These are phyloP conservation scores for Salvelinus namaycush DNA, from an alignment of 2,113 vertebrate species.

Conservation along the genomic window DNA sequence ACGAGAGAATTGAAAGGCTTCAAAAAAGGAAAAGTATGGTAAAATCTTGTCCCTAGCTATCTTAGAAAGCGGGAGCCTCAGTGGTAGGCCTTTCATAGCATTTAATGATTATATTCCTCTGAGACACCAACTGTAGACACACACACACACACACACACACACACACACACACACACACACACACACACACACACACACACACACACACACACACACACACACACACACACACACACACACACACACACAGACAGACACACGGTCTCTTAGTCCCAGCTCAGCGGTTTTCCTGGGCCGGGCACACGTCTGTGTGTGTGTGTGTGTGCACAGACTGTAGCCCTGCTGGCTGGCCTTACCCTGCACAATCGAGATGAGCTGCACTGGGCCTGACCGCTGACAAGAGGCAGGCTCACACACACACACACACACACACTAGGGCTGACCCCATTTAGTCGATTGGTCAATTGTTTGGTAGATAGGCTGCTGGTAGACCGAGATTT, in stretches of 20 bases:
- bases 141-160: conserved; percentile 21
- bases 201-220: conserved; percentile 12
- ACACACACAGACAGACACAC: conserved; percentile 14
- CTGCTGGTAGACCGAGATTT: no score
- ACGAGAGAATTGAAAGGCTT: background rate
- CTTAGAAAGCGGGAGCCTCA: conserved; percentile 48
- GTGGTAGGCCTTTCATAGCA: background rate
- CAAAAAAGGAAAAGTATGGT: conserved; percentile 34
- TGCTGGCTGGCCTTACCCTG: background rate
- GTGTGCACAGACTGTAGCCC: background rate
- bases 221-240: conserved; percentile 17
- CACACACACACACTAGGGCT: conserved; percentile 19
- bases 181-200: conserved; percentile 19
- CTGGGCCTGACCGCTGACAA: conserved; percentile 29
- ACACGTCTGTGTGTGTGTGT: conserved; percentile 11
- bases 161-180: conserved; percentile 10
- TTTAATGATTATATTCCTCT: background rate
- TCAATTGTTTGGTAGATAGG: no score
- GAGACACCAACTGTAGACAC: background rate
- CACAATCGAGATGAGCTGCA: conserved; percentile 29
- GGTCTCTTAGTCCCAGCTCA: conserved; percentile 41
- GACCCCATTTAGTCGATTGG: no score
- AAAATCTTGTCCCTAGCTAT: conserved; percentile 39
- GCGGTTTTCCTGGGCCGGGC: conserved; percentile 38
- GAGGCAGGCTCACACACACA: conserved; percentile 9